Percentiles rank a stretch among this genome's conserved stretches.
These are phyloP conservation scores for Stegodyphus mimosarum DNA, from an alignment of 1,140 invertebrate genomes.

Conservation along the genomic window DNA sequence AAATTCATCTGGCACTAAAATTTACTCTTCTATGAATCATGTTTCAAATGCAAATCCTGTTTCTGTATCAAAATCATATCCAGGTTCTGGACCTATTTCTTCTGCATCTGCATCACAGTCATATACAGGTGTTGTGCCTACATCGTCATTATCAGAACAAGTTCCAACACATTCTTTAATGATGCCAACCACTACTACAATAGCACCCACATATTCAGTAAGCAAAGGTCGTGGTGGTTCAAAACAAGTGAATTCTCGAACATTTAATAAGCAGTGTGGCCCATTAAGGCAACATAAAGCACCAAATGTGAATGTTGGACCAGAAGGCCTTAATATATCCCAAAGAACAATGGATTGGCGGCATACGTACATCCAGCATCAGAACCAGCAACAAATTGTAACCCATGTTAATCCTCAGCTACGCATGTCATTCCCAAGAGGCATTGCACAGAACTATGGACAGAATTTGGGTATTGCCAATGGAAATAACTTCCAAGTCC, in stretches of 20 bases:
- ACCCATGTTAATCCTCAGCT: conserved; percentile 13
- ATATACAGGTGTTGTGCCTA: neutral
- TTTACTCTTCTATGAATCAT: conserved; percentile 4
- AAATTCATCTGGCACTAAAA: conserved; percentile 4
- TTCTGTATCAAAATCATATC: conserved; percentile 1
- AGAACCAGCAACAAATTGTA: conserved; percentile 12
- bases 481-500: conserved; percentile 7
- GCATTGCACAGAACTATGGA: conserved; percentile 5
- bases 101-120: conserved; percentile 17
- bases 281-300: conserved; percentile 65
- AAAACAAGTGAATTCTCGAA: conserved; percentile 14
- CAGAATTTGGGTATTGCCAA: conserved; percentile 5
- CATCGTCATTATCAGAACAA: conserved; percentile 1
- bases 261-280: neutral
- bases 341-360: conserved; percentile 63
- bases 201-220: neutral
- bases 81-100: neutral
- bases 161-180: conserved; percentile 1
- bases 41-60: conserved; percentile 23
- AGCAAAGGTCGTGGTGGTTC: conserved; percentile 12
- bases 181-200: neutral
- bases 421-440: conserved; percentile 16
- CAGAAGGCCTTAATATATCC: conserved; percentile 69
- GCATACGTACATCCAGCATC: conserved; percentile 25
- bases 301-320: conserved; percentile 70